Conservation (phyloP, 1,140 invertebrate genomes). For the Lasioglossum albipes region DNA sequence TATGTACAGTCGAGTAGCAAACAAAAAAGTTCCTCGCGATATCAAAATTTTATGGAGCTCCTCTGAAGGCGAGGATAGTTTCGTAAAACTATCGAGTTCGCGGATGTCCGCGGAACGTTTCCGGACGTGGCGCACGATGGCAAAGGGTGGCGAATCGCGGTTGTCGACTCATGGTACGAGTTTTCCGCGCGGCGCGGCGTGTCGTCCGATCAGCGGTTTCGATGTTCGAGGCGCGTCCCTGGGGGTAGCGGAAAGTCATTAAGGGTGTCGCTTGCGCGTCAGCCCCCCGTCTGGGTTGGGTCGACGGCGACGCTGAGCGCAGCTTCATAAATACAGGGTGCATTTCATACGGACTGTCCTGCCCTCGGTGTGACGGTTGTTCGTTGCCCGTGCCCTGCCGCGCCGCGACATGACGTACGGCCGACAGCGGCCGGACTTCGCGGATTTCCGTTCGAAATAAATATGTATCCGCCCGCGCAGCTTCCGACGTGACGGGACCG, state of each 20-base stretch:
- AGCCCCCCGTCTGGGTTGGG: no score
- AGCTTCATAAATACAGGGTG: conserved; percentile 35
- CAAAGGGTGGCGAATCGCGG: neutral
- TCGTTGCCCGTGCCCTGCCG: neutral
- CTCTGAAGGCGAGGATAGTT: no score
- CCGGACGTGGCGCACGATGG: no score
- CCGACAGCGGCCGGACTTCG: conserved; percentile 55
- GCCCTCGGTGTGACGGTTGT: conserved; percentile 22
- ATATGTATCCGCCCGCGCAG: conserved; percentile 57
- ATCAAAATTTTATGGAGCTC: no score
- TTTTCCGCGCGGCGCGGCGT: no score
- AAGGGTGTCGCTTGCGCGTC: neutral
- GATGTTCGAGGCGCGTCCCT: neutral
- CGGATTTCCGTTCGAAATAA: conserved; percentile 65
- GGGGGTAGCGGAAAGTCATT: conserved; percentile 3
- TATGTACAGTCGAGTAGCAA: no score
- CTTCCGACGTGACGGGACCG: conserved; percentile 34
- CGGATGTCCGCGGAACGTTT: no score
- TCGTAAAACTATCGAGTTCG: no score
- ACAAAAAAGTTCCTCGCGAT: no score
- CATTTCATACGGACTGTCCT: conserved; percentile 20
- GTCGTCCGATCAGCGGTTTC: conserved; percentile 5
- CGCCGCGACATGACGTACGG: conserved; percentile 56
- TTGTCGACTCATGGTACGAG: no score
- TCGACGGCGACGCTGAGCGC: neutral